Evolutionary conservation across 2,113 vertebrate genomes (phyloP).

Genomic region (Gadus chalcogrammus): DNA sequence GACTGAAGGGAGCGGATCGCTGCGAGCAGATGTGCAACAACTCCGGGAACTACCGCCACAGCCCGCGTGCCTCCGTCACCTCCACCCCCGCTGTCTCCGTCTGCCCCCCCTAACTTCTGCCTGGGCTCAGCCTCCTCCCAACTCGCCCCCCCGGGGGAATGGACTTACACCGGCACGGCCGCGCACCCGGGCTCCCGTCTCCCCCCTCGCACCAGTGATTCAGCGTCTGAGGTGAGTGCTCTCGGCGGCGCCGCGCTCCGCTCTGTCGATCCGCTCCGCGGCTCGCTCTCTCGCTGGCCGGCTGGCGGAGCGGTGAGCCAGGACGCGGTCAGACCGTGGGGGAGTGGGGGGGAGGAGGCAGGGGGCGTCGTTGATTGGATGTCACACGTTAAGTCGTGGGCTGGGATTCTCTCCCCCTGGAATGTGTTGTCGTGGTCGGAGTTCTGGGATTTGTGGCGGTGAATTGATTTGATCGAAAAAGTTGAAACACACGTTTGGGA

Average conservation of each 20-base stretch:
- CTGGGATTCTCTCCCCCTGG: too few relatives aligned
- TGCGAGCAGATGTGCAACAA: constrained; percentile 59
- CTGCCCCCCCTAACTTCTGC: constrained; percentile 54
- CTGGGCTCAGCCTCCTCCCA: constrained; percentile 55
- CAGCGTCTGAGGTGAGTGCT: constrained; percentile 70
- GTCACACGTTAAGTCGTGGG: too few relatives aligned
- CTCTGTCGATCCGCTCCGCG: too few relatives aligned
- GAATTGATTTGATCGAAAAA: too few relatives aligned
- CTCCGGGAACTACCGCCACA: constrained; percentile 29
- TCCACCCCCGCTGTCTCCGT: background rate
- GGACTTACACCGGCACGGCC: constrained; percentile 58
- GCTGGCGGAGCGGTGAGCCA: too few relatives aligned
- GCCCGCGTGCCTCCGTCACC: constrained; percentile 26
- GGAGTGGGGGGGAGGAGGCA: too few relatives aligned
- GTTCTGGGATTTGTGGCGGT: too few relatives aligned
- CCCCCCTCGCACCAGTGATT: constrained; percentile 61
- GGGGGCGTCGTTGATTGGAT: too few relatives aligned
- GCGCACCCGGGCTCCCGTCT: constrained; percentile 48
- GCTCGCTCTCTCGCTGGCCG: too few relatives aligned
- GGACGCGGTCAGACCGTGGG: too few relatives aligned
- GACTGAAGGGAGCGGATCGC: constrained; percentile 47
- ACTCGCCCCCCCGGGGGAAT: constrained; percentile 37
- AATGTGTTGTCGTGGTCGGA: too few relatives aligned
- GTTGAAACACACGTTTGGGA: background rate
- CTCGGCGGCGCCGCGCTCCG: background rate